Evolutionary conservation across 2,888 invertebrate species (phyloP).

Genomic region (Metalampra italica): DNA sequence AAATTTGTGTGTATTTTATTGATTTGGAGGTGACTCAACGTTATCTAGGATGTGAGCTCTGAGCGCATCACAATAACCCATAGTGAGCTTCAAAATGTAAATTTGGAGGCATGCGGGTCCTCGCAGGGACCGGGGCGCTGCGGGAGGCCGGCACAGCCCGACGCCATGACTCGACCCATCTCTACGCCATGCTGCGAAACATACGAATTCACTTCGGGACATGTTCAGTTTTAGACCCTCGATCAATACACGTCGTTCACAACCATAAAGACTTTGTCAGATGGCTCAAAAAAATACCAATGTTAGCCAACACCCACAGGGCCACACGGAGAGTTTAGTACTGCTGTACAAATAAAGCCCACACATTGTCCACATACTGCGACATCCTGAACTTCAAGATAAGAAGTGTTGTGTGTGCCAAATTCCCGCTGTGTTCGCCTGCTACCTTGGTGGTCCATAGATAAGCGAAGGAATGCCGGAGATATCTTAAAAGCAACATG

Average conservation of each 20-base stretch:
- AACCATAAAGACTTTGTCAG: slow-evolving; percentile 37
- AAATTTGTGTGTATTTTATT: slow-evolving; percentile 49
- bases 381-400: slow-evolving; percentile 16
- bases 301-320: slow-evolving; percentile 40
- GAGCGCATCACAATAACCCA: slow-evolving; percentile 39
- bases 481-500: slow-evolving; percentile 17
- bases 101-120: slow-evolving; percentile 54
- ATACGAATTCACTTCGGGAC: slow-evolving; percentile 68
- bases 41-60: slow-evolving; percentile 32
- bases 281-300: slow-evolving; percentile 34
- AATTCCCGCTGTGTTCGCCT: slow-evolving; percentile 24
- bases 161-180: slow-evolving; percentile 58
- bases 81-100: slow-evolving; percentile 60
- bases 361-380: slow-evolving; percentile 22
- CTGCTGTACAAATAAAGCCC: slow-evolving; percentile 32
- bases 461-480: slow-evolving; percentile 18
- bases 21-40: slow-evolving; percentile 47
- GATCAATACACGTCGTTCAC: slow-evolving; percentile 60
- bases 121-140: slow-evolving; percentile 42
- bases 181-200: slow-evolving; percentile 70
- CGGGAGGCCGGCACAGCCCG: slow-evolving; percentile 49
- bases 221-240: slow-evolving; percentile 46
- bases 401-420: slow-evolving; percentile 24
- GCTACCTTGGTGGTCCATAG: slow-evolving; percentile 26
- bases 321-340: slow-evolving; percentile 33